Conservation (phyloP, 2,113 vertebrate genomes). For the Cebidichthys violaceus region DNA sequence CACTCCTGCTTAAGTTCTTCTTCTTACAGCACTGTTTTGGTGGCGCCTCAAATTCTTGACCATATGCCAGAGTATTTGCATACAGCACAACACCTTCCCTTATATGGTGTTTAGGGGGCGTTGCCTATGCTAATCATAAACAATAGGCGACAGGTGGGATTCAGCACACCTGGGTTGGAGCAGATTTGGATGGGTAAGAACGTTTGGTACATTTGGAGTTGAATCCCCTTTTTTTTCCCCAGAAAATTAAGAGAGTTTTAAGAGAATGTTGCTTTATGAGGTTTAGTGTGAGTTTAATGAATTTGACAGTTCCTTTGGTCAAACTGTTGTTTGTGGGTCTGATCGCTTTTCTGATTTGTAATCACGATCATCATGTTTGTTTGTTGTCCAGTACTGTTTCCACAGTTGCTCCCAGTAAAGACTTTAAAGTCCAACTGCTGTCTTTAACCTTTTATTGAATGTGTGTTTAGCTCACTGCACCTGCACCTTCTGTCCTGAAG, state of each 20-base stretch:
- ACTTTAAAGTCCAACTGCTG: too few relatives aligned
- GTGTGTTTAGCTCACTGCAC: neutral
- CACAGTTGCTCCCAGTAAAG: too few relatives aligned
- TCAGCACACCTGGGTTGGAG: neutral
- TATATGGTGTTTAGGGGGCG: too few relatives aligned
- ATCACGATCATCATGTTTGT: neutral
- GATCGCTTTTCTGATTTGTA: neutral
- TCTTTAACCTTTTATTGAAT: neutral
- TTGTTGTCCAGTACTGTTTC: too few relatives aligned
- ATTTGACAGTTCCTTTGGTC: neutral
- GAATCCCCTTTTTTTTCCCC: too few relatives aligned
- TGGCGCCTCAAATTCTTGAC: too few relatives aligned
- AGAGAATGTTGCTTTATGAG: neutral
- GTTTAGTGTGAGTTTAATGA: neutral
- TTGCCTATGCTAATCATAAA: too few relatives aligned
- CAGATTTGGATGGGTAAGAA: neutral
- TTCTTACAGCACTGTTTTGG: too few relatives aligned
- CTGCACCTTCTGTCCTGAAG: neutral
- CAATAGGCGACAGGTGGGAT: neutral
- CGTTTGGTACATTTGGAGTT: neutral
- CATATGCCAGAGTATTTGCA: too few relatives aligned
- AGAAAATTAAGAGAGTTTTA: neutral
- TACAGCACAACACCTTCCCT: too few relatives aligned
- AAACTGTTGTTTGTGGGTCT: neutral
- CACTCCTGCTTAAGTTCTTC: too few relatives aligned